Percentiles rank a stretch among this genome's conserved stretches.
phyloP scores from a whole-genome alignment of 2,797 vertebrate species.

The Eulemur mongoz region DNA sequence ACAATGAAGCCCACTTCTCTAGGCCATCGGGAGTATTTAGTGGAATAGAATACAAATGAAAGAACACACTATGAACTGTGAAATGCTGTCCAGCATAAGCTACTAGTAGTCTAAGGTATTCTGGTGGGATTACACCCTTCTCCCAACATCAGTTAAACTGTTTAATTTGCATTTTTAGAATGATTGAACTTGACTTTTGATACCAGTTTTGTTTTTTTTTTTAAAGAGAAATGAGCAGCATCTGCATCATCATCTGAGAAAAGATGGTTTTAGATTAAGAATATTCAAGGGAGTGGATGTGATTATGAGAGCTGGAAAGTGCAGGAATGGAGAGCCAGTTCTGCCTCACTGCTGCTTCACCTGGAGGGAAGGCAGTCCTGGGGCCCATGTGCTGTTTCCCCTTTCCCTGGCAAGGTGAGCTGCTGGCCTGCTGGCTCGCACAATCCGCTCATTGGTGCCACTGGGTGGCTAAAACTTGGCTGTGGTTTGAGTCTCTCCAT shows the following conservation, averaged over 20 bases:
- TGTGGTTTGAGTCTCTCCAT: not conserved
- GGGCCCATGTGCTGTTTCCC: not conserved
- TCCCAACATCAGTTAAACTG: not conserved
- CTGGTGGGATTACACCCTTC: not conserved
- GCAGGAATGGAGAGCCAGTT: constrained; percentile 14
- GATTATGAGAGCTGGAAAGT: not conserved
- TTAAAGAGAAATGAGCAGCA: not conserved
- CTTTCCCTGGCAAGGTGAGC: constrained; percentile 57
- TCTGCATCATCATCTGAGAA: not conserved
- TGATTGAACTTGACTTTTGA: not conserved
- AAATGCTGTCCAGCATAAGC: not conserved
- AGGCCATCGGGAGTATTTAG: not conserved
- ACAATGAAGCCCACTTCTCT: not conserved
- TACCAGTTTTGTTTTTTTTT: not conserved
- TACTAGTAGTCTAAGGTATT: not conserved
- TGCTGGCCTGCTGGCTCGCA: not conserved
- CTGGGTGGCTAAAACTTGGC: not conserved
- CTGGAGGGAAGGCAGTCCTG: constrained; percentile 60
- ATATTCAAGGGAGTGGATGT: not conserved
- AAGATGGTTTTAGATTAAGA: constrained; percentile 49
- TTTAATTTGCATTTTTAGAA: not conserved
- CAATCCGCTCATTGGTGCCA: not conserved
- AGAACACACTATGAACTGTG: not conserved
- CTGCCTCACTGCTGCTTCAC: not conserved
- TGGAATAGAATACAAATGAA: not conserved